A percentile compares a stretch with the other conserved stretches of the same genome.
Evolutionary conservation across 2,113 vertebrate species (phyloP).

Genomic region (Pedetes capensis): DNA sequence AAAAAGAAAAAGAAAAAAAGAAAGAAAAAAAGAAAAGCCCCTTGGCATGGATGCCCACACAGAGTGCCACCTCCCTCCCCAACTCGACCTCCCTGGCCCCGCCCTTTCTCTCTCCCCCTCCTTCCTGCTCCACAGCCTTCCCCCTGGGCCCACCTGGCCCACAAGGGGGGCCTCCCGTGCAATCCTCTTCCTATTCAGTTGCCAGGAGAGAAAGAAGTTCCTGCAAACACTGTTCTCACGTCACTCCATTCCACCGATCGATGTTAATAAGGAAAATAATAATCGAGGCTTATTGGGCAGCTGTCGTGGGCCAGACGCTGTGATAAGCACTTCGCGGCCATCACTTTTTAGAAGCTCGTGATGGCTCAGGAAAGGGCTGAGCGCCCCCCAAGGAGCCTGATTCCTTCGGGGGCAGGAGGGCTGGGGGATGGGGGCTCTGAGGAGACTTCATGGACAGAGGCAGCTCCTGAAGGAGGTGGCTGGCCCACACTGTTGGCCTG

Average conservation of each 20-base stretch:
- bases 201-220: not conserved
- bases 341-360: not conserved
- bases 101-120: accelerated
- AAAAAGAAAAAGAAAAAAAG: too few species aligned
- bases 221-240: not conserved
- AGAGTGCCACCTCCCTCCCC: not conserved
- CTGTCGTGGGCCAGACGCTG: accelerated
- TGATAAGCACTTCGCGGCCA: not conserved
- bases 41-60: too few species aligned
- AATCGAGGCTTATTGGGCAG: not conserved
- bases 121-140: accelerated
- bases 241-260: not conserved
- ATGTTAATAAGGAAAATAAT: not conserved
- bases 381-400: accelerated
- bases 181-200: not conserved
- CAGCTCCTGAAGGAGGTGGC: not conserved
- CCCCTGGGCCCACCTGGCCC: accelerated
- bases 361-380: not conserved
- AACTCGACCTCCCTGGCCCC: not conserved
- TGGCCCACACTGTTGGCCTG: accelerated
- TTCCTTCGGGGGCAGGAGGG: accelerated
- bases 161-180: accelerated
- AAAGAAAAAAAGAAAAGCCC: too few species aligned
- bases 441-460: not conserved
- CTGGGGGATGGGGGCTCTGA: accelerated